Evolutionary conservation across 2,888 invertebrate species (phyloP), one percentile per base, ranked within the genome.

Genomic region (Polyommatus icarus): DNA sequence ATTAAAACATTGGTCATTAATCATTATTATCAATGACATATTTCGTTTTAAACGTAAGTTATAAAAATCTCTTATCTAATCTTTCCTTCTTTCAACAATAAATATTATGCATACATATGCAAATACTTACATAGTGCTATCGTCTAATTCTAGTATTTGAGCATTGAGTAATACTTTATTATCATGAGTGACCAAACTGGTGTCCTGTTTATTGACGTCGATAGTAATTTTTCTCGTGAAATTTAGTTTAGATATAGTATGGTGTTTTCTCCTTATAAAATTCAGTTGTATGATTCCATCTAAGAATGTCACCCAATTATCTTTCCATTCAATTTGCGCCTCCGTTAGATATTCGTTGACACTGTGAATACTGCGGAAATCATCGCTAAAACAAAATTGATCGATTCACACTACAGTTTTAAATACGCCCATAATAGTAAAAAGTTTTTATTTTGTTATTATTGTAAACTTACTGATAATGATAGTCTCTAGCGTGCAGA

Each of bases 251-350:
- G 95, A 91, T 0, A 97, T 90, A 0, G 95, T 93, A 76, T 96
- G 94, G 1, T 95, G 91, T 18, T 95, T 91, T 73, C 95, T 91
- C 54, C 95, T 94, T 18, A 97, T 84, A n/a, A 96, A 93, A 76
- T 95, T 94, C 79, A 97, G 95, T 89, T 98, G 98, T 18, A 98
- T 88, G 94, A 98, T 95, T 0, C 96, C 96, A 87, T 98, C 98
- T 83, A 98, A 93, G 82, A 97, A 96, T 3, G 97, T 95, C 0
- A 96, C 95, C 98, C 98, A 98, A 57, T 57, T 57, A 86, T 97
- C 97, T 77, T 95, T 93, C 97, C 97, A 98, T 59, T 87, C 84
- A 5, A 95, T 81, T 73, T 87, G 80, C 40, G 92, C 95, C 67
- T 85, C 82, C 0, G 85, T 87, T 7, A 89, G 78, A 1, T 85